A percentile compares a stretch with the other conserved stretches of the same genome.
Conservation (phyloP, 2,888 invertebrate species). For the Polyommatus iphigenia region DNA sequence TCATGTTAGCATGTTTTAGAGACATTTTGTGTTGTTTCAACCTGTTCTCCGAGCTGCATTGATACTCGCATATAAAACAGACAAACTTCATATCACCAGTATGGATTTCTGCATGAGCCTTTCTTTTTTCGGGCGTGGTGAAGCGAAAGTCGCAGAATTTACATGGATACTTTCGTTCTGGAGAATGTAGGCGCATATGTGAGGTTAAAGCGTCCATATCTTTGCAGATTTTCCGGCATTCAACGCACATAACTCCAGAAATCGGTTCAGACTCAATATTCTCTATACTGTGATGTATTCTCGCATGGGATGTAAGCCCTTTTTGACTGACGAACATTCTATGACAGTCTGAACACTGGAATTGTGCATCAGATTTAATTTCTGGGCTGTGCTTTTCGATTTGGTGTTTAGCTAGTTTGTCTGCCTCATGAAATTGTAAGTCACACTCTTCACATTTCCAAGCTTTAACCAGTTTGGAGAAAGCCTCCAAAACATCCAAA, state of each 20-base stretch:
- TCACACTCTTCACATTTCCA: slow-evolving; percentile 76
- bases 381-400: slow-evolving; percentile 66
- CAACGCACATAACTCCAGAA: slow-evolving; percentile 67
- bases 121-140: slow-evolving; percentile 66
- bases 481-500: slow-evolving; percentile 67
- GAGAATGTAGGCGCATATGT: slow-evolving; percentile 69
- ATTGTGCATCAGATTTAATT: slow-evolving; percentile 58
- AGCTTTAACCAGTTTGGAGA: slow-evolving; percentile 66
- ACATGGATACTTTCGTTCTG: slow-evolving; percentile 67
- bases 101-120: slow-evolving; percentile 65
- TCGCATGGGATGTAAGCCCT: slow-evolving; percentile 64
- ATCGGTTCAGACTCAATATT: slow-evolving; percentile 49
- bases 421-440: slow-evolving; percentile 67
- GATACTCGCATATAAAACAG: slow-evolving; percentile 73
- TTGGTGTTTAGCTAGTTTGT: slow-evolving; percentile 68
- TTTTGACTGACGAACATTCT: slow-evolving; percentile 68
- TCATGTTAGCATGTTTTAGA: slow-evolving; percentile 67
- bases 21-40: slow-evolving; percentile 66
- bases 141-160: slow-evolving; percentile 74
- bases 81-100: slow-evolving; percentile 75
- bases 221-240: slow-evolving; percentile 70
- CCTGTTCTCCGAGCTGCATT: slow-evolving; percentile 69
- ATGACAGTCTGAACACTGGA: slow-evolving; percentile 67
- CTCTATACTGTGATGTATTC: slow-evolving; percentile 63
- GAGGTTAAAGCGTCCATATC: slow-evolving; percentile 64